Evolutionary conservation across 2,888 invertebrate species (phyloP).

Genomic region (Heliothis peltigera): DNA sequence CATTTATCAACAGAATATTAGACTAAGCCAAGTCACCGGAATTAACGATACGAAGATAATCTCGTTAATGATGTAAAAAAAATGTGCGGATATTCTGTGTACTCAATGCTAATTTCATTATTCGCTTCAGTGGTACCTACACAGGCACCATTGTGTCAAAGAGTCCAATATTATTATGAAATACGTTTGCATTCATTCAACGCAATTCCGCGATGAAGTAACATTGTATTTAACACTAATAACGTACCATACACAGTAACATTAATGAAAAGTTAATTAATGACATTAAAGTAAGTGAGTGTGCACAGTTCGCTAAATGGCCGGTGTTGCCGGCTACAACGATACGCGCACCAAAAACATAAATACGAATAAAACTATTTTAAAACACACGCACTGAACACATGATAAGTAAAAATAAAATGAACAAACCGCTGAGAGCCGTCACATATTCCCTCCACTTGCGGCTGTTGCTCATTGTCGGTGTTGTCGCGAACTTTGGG

Average conservation of each 20-base stretch:
- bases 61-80: neutral
- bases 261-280: constrained; percentile 38
- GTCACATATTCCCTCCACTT: constrained; percentile 88
- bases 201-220: constrained; percentile 7
- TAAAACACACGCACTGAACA: constrained; percentile 37
- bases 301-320: constrained; percentile 51
- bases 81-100: neutral
- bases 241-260: constrained; percentile 13
- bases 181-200: neutral
- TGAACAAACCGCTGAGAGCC: constrained; percentile 86
- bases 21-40: neutral
- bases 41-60: constrained; percentile 8
- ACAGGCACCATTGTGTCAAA: neutral
- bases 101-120: neutral
- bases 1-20: constrained; percentile 5
- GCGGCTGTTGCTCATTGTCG: constrained; percentile 81
- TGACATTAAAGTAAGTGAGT: constrained; percentile 42
- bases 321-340: constrained; percentile 59
- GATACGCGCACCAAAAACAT: constrained; percentile 41
- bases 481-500: constrained; percentile 74
- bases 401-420: constrained; percentile 67
- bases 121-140: neutral
- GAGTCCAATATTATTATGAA: neutral
- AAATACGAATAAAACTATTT: constrained; percentile 48
- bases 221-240: constrained; percentile 10